Percentiles rank a stretch among this genome's conserved stretches.
Conservation (phyloP, 2,113 vertebrate genomes). For the Psammodynastes pulverulentus region DNA sequence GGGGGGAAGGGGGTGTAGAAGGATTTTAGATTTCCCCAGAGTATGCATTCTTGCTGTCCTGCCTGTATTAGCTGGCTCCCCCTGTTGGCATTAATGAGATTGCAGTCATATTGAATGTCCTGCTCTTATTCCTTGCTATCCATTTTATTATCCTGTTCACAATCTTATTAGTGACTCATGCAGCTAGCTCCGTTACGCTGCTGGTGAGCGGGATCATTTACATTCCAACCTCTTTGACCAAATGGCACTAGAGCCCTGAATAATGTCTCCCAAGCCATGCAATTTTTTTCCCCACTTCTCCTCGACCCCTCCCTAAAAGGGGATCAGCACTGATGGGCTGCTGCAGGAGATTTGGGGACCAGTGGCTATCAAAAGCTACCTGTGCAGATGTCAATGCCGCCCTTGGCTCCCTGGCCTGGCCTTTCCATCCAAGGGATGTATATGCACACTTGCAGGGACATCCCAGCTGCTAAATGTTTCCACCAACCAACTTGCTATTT, state of each 20-base stretch:
- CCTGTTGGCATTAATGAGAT: background rate
- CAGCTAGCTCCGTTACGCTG: background rate
- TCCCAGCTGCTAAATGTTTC: background rate
- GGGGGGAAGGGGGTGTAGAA: background rate
- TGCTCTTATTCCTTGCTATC: background rate
- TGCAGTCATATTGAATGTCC: constrained; percentile 1
- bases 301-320: background rate
- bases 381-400: background rate
- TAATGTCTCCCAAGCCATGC: background rate
- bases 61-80: background rate
- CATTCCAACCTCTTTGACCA: background rate
- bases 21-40: background rate
- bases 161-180: background rate
- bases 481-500: background rate
- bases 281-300: too few relatives aligned
- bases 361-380: background rate
- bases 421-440: background rate
- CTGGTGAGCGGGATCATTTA: background rate
- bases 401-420: background rate
- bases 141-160: background rate
- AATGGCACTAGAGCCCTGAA: background rate
- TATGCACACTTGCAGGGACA: background rate
- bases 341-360: constrained; percentile 1
- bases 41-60: background rate
- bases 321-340: background rate